phyloP scores from a whole-genome alignment of 2,888 invertebrate species.

The Tineola bisselliella region DNA sequence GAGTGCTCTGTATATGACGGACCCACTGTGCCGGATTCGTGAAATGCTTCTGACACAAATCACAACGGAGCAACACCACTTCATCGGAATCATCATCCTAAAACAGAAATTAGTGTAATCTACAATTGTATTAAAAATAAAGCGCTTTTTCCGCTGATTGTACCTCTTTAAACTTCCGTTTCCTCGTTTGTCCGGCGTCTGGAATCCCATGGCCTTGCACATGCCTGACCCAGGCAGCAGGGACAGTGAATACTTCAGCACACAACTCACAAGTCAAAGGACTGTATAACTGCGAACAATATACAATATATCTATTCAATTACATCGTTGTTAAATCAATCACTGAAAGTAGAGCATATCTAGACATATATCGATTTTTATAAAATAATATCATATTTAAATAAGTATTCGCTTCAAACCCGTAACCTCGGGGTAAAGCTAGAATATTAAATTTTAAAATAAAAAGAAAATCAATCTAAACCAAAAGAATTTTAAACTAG shows the following conservation, averaged over 20 bases:
- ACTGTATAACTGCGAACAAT: slow-evolving; percentile 67
- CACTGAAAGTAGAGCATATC: too few species aligned
- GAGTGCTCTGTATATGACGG: slow-evolving; percentile 83
- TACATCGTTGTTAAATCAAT: too few species aligned
- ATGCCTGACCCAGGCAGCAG: slow-evolving; percentile 85
- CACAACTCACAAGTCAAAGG: slow-evolving; percentile 85
- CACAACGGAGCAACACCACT: slow-evolving; percentile 80
- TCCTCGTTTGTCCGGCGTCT: slow-evolving; percentile 63
- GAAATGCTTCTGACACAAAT: slow-evolving; percentile 78
- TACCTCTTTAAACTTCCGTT: slow-evolving; percentile 44
- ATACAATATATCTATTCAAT: neutral
- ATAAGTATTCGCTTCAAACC: too few species aligned
- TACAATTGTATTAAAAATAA: too few species aligned
- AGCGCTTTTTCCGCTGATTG: neutral
- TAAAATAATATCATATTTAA: too few species aligned
- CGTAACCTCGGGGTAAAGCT: too few species aligned
- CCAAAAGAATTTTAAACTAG: too few species aligned
- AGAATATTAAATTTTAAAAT: too few species aligned
- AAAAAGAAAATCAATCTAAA: too few species aligned
- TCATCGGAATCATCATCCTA: slow-evolving; percentile 76
- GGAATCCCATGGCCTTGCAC: slow-evolving; percentile 81
- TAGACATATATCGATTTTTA: too few species aligned
- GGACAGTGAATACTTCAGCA: slow-evolving; percentile 83
- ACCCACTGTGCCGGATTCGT: slow-evolving; percentile 89
- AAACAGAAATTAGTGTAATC: too few species aligned